Conservation (phyloP, 2,888 invertebrate genomes). For the Conops quadrifasciatus region DNA sequence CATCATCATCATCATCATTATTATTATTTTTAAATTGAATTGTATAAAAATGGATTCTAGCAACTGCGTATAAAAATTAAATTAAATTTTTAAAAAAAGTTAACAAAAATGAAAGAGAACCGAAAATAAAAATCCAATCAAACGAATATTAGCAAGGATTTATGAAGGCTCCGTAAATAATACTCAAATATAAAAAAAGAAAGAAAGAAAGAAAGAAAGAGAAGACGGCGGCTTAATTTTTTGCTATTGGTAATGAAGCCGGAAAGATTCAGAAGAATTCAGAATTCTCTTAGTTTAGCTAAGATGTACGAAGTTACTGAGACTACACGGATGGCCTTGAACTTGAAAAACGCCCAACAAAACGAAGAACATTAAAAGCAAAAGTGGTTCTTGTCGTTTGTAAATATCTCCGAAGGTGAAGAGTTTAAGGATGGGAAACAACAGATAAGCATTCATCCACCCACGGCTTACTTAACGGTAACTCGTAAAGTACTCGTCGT, state of each 20-base stretch:
- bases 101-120: constrained; percentile 8
- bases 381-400: too few relatives aligned
- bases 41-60: background rate
- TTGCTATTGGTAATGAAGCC: constrained; percentile 2
- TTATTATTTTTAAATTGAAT: constrained; percentile 21
- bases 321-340: background rate
- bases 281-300: constrained; percentile 14
- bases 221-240: constrained; percentile 5
- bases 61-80: constrained; percentile 11
- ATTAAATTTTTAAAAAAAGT: background rate
- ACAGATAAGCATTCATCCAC: background rate
- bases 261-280: background rate
- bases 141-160: constrained; percentile 5
- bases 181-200: background rate
- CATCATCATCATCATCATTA: background rate
- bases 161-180: background rate
- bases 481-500: background rate
- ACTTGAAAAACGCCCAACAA: too few relatives aligned
- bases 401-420: too few relatives aligned
- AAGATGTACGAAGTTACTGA: constrained; percentile 16
- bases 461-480: background rate
- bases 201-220: background rate
- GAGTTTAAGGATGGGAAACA: too few relatives aligned
- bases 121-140: background rate
- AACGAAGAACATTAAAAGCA: too few relatives aligned